Percentiles rank a stretch among this genome's conserved stretches.
Conservation (phyloP, 2,888 invertebrate species). For the Amiota communis region DNA sequence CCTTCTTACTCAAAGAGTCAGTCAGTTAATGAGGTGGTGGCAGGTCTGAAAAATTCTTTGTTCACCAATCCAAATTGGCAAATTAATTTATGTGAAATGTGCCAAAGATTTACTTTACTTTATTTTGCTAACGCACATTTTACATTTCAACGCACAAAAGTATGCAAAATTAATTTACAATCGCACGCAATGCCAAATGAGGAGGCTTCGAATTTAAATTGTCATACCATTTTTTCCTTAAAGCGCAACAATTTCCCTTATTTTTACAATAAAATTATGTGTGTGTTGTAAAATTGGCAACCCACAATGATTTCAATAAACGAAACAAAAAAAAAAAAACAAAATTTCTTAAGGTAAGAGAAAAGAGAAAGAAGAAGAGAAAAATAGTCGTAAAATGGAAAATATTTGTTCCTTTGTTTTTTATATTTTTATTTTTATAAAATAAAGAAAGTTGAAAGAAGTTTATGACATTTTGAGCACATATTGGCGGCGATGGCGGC, state of each 20-base stretch:
- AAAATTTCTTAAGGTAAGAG: not conserved
- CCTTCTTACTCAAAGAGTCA: not conserved
- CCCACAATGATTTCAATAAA: not conserved
- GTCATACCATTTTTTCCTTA: not conserved
- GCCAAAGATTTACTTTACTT: slow-evolving; percentile 2
- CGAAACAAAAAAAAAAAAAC: not conserved
- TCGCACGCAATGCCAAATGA: not conserved
- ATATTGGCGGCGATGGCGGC: not conserved
- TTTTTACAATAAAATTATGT: slow-evolving; percentile 14
- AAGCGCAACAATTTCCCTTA: too few relatives aligned
- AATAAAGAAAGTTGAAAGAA: not conserved
- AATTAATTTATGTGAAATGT: slow-evolving; percentile 22
- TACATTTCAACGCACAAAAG: slow-evolving; percentile 27
- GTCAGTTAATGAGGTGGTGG: not conserved
- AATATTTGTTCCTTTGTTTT: too few relatives aligned
- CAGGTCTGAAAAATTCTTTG: too few relatives aligned
- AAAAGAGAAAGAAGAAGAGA: slow-evolving; percentile 1
- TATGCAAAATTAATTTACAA: slow-evolving; percentile 35
- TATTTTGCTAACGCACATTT: not conserved
- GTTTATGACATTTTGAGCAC: slow-evolving; percentile 19
- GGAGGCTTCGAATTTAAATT: not conserved
- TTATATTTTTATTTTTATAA: too few relatives aligned
- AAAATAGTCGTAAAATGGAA: too few relatives aligned
- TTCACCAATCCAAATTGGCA: not conserved
- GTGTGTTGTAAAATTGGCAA: slow-evolving; percentile 16